These are phyloP conservation scores for Adela reaumurella DNA, from an alignment of 2,888 invertebrate species.

Conservation along the genomic window DNA sequence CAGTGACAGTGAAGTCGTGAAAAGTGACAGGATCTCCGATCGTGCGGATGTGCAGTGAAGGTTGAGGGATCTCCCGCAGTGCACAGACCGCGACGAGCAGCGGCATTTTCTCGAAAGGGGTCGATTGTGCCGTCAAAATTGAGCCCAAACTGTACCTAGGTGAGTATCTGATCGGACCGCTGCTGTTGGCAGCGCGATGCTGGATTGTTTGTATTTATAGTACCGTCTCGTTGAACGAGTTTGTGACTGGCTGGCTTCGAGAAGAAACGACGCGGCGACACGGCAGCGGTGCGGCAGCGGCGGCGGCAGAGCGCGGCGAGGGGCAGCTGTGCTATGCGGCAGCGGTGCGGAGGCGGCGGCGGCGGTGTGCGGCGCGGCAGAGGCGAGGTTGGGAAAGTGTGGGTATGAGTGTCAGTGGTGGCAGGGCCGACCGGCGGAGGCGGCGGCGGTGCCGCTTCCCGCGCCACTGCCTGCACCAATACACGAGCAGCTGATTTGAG, in stretches of 20 bases:
- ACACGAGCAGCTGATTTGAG: background rate
- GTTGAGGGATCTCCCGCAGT: conserved; percentile 42
- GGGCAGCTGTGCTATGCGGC: too few species aligned
- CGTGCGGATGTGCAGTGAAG: conserved; percentile 57
- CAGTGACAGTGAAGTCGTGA: conserved; percentile 54
- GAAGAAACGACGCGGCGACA: too few species aligned
- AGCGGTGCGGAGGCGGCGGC: too few species aligned
- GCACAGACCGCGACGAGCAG: conserved; percentile 26
- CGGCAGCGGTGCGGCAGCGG: too few species aligned
- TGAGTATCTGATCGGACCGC: conserved; percentile 24
- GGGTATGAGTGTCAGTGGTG: background rate
- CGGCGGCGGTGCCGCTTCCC: background rate
- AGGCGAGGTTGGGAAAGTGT: background rate
- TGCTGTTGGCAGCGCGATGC: background rate
- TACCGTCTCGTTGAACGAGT: background rate
- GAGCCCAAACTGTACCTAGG: conserved; percentile 55
- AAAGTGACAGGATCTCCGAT: conserved; percentile 21
- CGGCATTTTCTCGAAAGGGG: conserved; percentile 34
- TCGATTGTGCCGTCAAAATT: conserved; percentile 49
- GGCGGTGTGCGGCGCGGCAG: too few species aligned
- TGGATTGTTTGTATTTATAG: background rate
- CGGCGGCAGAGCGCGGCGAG: too few species aligned
- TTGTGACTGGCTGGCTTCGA: background rate
- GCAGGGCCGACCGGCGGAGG: background rate
- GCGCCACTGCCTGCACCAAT: background rate